Evolutionary conservation across 35 echinoderm and acorn worm genomes (phyloP).

Genomic region (Chiridota heheva): DNA sequence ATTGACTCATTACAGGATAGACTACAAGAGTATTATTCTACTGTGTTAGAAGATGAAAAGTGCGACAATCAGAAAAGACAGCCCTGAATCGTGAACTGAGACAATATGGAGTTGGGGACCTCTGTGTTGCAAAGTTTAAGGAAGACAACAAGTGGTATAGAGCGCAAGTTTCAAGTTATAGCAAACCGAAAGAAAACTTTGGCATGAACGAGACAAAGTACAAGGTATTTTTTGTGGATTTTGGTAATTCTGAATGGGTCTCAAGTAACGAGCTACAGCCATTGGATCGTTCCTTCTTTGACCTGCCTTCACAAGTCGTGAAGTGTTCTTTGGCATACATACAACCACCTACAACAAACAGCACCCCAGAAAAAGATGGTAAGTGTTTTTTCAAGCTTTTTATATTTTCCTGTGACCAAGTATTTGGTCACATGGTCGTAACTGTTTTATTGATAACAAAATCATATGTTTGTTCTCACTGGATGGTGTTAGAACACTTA

Average conservation of each 20-base stretch:
- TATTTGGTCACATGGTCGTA: background rate
- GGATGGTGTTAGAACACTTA: too few relatives aligned
- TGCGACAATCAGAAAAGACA: background rate
- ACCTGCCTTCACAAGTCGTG: slow-evolving; percentile 42
- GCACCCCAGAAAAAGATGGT: slow-evolving; percentile 2
- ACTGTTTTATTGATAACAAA: too few relatives aligned
- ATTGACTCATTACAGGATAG: slow-evolving; percentile 31
- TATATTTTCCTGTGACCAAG: background rate
- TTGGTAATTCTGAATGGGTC: slow-evolving; percentile 54
- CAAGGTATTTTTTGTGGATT: slow-evolving; percentile 45
- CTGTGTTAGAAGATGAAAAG: too few relatives aligned
- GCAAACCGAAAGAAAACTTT: slow-evolving; percentile 17
- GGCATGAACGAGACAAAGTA: background rate
- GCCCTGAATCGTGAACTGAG: background rate
- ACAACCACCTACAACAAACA: background rate
- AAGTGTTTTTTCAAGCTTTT: background rate
- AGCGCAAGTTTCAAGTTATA: slow-evolving; percentile 11
- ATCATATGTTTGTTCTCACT: too few relatives aligned
- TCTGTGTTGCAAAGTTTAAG: slow-evolving; percentile 42
- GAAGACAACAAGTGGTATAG: slow-evolving; percentile 42
- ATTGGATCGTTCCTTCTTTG: slow-evolving; percentile 35
- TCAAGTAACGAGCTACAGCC: background rate
- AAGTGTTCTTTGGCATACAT: slow-evolving; percentile 51
- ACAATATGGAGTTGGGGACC: background rate
- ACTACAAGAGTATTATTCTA: slow-evolving; percentile 43